These are phyloP conservation scores for Iselma pallidipennis DNA, from an alignment of 2,888 invertebrate species.

Conservation along the genomic window DNA sequence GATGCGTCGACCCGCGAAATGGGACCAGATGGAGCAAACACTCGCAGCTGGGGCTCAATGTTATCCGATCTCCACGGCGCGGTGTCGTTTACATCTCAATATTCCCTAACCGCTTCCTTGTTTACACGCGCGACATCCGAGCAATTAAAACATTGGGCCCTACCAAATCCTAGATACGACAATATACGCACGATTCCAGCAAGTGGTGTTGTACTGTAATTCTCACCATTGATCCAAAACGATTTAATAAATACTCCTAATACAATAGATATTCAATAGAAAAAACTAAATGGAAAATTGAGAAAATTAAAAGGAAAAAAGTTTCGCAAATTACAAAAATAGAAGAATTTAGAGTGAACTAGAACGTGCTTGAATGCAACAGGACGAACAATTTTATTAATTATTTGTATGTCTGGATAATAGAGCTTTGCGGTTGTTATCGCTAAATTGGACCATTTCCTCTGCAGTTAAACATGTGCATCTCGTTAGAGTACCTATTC, in stretches of 20 bases:
- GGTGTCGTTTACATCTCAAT: constrained; percentile 54
- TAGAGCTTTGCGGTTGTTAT: neutral
- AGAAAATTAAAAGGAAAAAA: too few relatives aligned
- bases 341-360: too few relatives aligned
- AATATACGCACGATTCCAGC: constrained; percentile 23
- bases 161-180: constrained; percentile 28
- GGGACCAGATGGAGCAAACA: constrained; percentile 55
- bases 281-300: too few relatives aligned
- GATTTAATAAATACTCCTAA: neutral
- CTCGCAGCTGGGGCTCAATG: constrained; percentile 46
- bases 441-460: constrained; percentile 1
- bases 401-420: neutral
- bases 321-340: too few relatives aligned
- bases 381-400: neutral
- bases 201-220: neutral
- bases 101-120: constrained; percentile 47
- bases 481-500: constrained; percentile 2
- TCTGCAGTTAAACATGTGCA: neutral
- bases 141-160: constrained; percentile 48
- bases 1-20: constrained; percentile 51
- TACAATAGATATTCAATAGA: too few relatives aligned
- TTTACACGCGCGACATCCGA: constrained; percentile 49
- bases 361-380: too few relatives aligned
- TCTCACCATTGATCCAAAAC: neutral
- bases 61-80: constrained; percentile 29